Evolutionary conservation across 2,888 invertebrate genomes (phyloP).

Genomic region (Merodon equestris): DNA sequence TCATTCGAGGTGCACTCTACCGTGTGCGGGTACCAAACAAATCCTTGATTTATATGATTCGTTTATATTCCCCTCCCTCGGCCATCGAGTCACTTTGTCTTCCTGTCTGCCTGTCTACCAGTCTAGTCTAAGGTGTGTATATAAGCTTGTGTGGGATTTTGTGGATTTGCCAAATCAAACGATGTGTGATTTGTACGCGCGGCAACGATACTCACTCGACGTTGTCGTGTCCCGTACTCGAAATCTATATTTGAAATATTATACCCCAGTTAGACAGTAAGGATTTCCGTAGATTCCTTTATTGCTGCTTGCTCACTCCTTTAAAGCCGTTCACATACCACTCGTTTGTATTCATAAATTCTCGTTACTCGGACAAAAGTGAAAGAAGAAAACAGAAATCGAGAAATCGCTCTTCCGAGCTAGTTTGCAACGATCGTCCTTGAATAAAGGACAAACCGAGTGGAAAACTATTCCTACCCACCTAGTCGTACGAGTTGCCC

Average conservation of each 20-base stretch:
- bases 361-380: constrained; percentile 44
- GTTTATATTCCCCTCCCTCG: constrained; percentile 37
- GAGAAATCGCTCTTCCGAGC: no score
- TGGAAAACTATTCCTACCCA: constrained; percentile 62
- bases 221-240: constrained; percentile 23
- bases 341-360: constrained; percentile 62
- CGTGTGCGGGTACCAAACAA: constrained; percentile 58
- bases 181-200: constrained; percentile 67
- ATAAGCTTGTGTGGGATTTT: constrained; percentile 62
- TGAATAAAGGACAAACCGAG: constrained; percentile 77
- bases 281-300: constrained; percentile 52
- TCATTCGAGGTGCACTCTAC: constrained; percentile 51
- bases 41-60: constrained; percentile 68
- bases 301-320: background rate
- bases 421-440: constrained; percentile 73
- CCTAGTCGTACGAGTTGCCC: no score
- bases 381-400: no score
- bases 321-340: constrained; percentile 35
- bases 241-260: constrained; percentile 67
- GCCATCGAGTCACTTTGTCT: constrained; percentile 49
- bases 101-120: constrained; percentile 62
- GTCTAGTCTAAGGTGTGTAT: background rate
- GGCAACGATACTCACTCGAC: background rate
- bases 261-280: constrained; percentile 58
- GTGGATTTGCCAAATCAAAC: constrained; percentile 67